These are phyloP conservation scores for Eutrigla gurnardus DNA, from an alignment of 2,797 vertebrate genomes.

Conservation along the genomic window DNA sequence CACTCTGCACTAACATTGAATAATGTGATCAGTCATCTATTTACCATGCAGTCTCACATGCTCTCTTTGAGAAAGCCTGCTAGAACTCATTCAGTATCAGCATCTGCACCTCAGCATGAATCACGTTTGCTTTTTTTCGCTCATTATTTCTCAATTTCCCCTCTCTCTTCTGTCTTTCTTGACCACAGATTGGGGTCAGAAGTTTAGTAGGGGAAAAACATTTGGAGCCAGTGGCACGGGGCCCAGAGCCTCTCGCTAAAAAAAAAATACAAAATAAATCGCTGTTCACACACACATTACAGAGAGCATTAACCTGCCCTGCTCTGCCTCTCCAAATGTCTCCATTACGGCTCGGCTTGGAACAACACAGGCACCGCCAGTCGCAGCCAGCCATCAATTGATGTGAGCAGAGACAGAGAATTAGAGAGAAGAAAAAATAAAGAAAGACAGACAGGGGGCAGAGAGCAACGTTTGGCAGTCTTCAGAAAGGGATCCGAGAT, in stretches of 20 bases:
- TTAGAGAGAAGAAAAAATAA: conserved; percentile 54
- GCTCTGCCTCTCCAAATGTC: conserved; percentile 76
- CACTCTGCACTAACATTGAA: conserved; percentile 6
- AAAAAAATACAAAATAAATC: conserved; percentile 54
- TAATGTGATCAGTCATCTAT: conserved; percentile 26
- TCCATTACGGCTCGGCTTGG: conserved; percentile 75
- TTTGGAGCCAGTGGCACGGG: conserved; percentile 80
- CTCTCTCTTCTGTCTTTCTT: conserved; percentile 70
- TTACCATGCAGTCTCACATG: background rate
- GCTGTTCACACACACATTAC: conserved; percentile 78
- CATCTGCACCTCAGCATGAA: conserved; percentile 48
- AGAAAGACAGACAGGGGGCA: conserved; percentile 64
- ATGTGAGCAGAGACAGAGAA: conserved; percentile 67
- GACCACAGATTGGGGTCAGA: conserved; percentile 84
- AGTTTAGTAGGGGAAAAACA: conserved; percentile 87
- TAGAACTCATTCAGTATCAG: conserved; percentile 32
- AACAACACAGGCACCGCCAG: conserved; percentile 70
- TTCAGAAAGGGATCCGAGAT: conserved; percentile 71
- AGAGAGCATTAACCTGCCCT: conserved; percentile 82
- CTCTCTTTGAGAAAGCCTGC: conserved; percentile 35
- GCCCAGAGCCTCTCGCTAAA: conserved; percentile 76
- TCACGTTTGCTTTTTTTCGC: conserved; percentile 59
- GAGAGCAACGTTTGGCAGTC: conserved; percentile 64
- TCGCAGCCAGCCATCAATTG: conserved; percentile 69
- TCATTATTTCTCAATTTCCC: conserved; percentile 60